phyloP scores from a whole-genome alignment of 2,888 invertebrate species.

The Sylvicola cinctus region DNA sequence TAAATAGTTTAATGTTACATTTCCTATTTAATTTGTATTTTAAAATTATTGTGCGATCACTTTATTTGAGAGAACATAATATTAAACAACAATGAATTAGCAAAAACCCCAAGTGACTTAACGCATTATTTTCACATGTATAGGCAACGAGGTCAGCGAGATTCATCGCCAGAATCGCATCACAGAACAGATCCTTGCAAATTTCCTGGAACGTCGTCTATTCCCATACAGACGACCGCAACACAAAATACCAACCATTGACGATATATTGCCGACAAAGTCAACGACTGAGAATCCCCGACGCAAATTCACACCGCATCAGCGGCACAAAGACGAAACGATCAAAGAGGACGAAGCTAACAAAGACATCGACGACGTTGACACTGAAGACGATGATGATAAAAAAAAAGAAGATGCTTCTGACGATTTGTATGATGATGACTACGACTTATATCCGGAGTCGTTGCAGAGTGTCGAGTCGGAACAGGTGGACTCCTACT shows the following conservation, averaged over 20 bases:
- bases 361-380: constrained; percentile 9
- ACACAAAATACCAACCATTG: constrained; percentile 34
- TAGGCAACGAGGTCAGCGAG: constrained; percentile 30
- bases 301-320: constrained; percentile 3
- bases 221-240: constrained; percentile 33
- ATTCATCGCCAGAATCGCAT: constrained; percentile 54
- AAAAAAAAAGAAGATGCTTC: constrained; percentile 11
- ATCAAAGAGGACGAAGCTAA: constrained; percentile 10
- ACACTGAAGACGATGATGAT: constrained; percentile 4
- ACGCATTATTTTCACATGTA: constrained; percentile 7
- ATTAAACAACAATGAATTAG: too few species aligned
- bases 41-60: neutral
- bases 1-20: too few species aligned
- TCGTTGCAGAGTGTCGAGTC: constrained; percentile 48
- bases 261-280: constrained; percentile 39
- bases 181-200: constrained; percentile 54
- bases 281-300: constrained; percentile 10
- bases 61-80: neutral
- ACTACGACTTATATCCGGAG: constrained; percentile 25
- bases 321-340: constrained; percentile 5
- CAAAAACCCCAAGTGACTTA: too few species aligned
- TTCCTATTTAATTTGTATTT: neutral
- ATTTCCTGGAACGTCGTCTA: constrained; percentile 45
- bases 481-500: constrained; percentile 43
- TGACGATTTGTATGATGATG: constrained; percentile 8